phyloP scores from a whole-genome alignment of 2,113 vertebrate genomes.

The Caloenas nicobarica region DNA sequence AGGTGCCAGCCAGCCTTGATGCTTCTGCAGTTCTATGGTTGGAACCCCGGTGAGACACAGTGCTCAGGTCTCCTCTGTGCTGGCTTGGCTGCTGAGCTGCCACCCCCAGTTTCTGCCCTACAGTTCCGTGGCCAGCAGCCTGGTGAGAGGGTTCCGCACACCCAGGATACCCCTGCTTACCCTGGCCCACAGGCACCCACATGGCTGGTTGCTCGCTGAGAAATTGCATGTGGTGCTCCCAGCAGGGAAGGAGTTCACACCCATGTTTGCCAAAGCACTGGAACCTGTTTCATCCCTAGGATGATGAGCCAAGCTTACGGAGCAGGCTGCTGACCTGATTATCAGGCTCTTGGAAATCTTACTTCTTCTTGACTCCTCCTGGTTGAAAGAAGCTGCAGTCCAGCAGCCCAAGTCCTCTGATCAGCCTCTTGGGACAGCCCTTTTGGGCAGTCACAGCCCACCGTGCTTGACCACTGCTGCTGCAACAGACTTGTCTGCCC shows the following conservation, averaged over 20 bases:
- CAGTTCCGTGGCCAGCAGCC: background rate
- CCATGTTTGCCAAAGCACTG: background rate
- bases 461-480: background rate
- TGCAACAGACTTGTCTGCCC: background rate
- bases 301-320: background rate
- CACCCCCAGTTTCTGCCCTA: fast-evolving
- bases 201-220: background rate
- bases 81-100: background rate
- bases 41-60: background rate
- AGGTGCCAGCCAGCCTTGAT: background rate
- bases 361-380: background rate
- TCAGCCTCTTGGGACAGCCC: background rate
- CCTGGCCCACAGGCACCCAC: background rate
- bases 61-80: background rate
- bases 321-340: background rate
- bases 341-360: background rate
- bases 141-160: background rate
- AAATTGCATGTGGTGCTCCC: background rate
- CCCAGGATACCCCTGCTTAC: background rate
- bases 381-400: background rate
- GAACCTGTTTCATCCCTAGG: background rate
- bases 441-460: background rate
- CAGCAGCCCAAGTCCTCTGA: background rate
- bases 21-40: background rate
- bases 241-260: background rate